These are phyloP conservation scores for Brachionus paranguensis DNA, from an alignment of 1,140 invertebrate genomes.

Conservation along the genomic window DNA sequence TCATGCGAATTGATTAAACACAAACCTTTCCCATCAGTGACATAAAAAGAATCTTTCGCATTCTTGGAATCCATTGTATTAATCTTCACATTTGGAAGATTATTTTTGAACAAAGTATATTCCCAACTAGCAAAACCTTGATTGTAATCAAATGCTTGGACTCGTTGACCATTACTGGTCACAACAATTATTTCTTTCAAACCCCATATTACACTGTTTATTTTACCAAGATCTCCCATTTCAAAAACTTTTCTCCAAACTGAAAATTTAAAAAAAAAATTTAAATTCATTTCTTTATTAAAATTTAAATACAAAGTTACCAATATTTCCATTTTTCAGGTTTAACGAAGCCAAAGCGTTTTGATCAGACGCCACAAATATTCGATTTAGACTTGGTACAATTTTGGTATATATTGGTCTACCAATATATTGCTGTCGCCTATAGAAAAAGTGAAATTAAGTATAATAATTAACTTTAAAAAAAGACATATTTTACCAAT, in stretches of 20 bases:
- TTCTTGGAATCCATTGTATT: not conserved
- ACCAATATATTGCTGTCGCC: slow-evolving; percentile 37
- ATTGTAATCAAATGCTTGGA: slow-evolving; percentile 13
- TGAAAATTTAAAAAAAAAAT: not conserved
- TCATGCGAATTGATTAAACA: not conserved
- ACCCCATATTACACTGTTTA: slow-evolving; percentile 5
- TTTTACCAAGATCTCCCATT: not conserved
- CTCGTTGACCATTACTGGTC: not conserved
- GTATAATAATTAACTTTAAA: not conserved
- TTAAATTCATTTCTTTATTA: not conserved
- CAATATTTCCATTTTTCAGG: slow-evolving; percentile 25
- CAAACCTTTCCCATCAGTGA: not conserved
- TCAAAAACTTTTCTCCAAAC: slow-evolving; percentile 39
- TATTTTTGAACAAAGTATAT: not conserved
- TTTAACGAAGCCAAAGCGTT: slow-evolving; percentile 13
- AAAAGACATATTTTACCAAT: not conserved
- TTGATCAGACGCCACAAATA: slow-evolving; percentile 3
- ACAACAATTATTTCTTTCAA: slow-evolving; percentile 4
- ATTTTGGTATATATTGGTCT: not conserved
- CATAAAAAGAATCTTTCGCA: not conserved
- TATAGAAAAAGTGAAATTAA: not conserved
- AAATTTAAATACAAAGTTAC: not conserved
- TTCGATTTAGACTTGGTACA: not conserved
- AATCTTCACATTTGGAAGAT: not conserved
- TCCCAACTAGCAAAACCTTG: slow-evolving; percentile 30